Conservation (phyloP, 2,113 vertebrate species). For the Atractosteus spatula region DNA sequence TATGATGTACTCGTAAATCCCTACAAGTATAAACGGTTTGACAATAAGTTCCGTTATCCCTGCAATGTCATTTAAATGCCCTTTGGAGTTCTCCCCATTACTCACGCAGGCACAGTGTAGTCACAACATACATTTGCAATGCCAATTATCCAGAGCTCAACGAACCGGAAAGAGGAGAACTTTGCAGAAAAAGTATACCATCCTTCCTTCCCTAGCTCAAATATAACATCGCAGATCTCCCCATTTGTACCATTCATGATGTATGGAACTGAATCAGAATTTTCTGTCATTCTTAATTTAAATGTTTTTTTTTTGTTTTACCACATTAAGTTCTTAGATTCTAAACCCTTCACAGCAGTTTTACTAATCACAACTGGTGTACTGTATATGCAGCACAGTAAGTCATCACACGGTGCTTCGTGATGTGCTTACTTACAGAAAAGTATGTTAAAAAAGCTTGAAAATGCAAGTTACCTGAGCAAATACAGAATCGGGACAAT, state of each 20-base stretch:
- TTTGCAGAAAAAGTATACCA: neutral
- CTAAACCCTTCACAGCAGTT: too few relatives aligned
- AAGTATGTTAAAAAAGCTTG: too few relatives aligned
- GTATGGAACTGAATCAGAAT: too few relatives aligned
- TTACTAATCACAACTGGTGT: too few relatives aligned
- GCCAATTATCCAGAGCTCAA: slow-evolving; percentile 38
- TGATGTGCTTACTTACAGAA: too few relatives aligned
- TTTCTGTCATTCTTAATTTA: too few relatives aligned
- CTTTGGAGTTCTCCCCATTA: slow-evolving; percentile 52
- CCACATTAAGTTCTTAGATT: too few relatives aligned
- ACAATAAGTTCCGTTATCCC: slow-evolving; percentile 66
- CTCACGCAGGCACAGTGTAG: slow-evolving; percentile 38
- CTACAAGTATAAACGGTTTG: slow-evolving; percentile 56
- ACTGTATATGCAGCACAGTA: too few relatives aligned
- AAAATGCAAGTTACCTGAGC: too few relatives aligned
- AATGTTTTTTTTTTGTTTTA: too few relatives aligned
- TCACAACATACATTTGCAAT: slow-evolving; percentile 35
- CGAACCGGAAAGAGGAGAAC: slow-evolving; percentile 20
- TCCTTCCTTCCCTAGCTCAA: slow-evolving; percentile 24
- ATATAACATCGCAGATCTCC: slow-evolving; percentile 42
- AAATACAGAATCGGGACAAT: too few relatives aligned
- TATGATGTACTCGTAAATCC: slow-evolving; percentile 63
- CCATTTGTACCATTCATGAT: neutral
- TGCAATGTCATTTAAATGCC: slow-evolving; percentile 63
- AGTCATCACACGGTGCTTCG: too few relatives aligned